Base-by-base conservation (phyloP, 2,113 vertebrate species). In the Copsychus sechellarum region DNA sequence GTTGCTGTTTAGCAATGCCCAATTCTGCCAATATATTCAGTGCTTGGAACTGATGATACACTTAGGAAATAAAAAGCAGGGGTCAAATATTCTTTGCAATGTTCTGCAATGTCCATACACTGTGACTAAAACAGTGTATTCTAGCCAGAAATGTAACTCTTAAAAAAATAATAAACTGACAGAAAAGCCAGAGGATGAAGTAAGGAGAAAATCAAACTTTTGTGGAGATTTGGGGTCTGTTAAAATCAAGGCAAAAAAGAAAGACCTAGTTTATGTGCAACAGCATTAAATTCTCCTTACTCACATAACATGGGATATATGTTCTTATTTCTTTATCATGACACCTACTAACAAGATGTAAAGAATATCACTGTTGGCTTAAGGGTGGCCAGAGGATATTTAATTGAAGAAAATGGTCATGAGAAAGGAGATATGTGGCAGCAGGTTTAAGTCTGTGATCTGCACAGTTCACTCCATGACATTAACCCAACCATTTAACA, bases 1-100 rank as follows among this genome's bases (percentile, higher is more conserved):
- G 21, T 54, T 83, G 80, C 19, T 17, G 6, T 91, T 88, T 90
- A 94, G 64, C 80, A 81, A 19, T 72, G 53, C 40, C 60, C 36
- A 15, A 11, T 82, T 73, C 40, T 71, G 60, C 54, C 81, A 22
- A 34, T 57, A 28, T 8, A 58, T 85, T 90, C 74, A 54, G 36
- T 28, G 36, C 36, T 45, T 86, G 88, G 57, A 85, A 69, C 23
- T 42, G 72, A 62, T 42, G 22, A 51, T 56, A 40, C 54, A 20
- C 42, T 91, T 93, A 93, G 58, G 88, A 97, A 96, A 94, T 84
- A 77, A 80, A 94, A 93, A 64, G 48, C 88, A 93, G 47, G 28
- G 88, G 93, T 95, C 93, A 96, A 85, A 53, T 87, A 74, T 58
- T 74, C 73, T 72, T 70, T 45, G 83, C 66, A 81, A 31, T 78